Evolutionary conservation across 2,888 invertebrate species (phyloP).

Genomic region (Lithophane leautieri): DNA sequence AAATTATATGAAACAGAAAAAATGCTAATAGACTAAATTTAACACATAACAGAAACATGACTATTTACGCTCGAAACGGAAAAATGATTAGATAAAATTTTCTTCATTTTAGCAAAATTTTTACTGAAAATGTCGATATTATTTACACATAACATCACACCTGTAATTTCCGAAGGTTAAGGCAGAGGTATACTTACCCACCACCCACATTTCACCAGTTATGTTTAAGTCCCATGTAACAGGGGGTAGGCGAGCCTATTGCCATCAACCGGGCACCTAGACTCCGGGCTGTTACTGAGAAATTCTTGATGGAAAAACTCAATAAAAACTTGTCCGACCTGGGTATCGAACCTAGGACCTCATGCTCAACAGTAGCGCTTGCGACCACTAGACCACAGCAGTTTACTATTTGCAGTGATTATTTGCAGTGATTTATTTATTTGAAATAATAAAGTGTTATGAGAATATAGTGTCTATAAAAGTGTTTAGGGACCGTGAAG

Average conservation of each 20-base stretch:
- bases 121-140: no score
- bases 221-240: neutral
- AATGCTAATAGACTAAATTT: no score
- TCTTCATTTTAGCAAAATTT: no score
- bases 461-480: slow-evolving; percentile 40
- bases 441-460: slow-evolving; percentile 9
- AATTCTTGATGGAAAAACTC: neutral
- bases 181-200: neutral
- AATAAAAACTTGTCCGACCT: neutral
- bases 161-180: neutral
- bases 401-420: neutral
- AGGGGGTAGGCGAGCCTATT: neutral
- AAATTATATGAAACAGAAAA: no score
- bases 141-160: neutral
- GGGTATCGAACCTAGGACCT: neutral
- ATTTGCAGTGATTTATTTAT: neutral
- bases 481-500: slow-evolving; percentile 11
- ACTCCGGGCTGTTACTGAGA: neutral
- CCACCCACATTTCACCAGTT: neutral
- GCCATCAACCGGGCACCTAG: no score
- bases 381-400: neutral
- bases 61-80: no score
- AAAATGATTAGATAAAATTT: no score
- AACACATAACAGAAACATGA: no score
- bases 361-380: neutral